These are phyloP conservation scores for Gonioctena quinquepunctata DNA, from an alignment of 1,140 invertebrate genomes.

Conservation along the genomic window DNA sequence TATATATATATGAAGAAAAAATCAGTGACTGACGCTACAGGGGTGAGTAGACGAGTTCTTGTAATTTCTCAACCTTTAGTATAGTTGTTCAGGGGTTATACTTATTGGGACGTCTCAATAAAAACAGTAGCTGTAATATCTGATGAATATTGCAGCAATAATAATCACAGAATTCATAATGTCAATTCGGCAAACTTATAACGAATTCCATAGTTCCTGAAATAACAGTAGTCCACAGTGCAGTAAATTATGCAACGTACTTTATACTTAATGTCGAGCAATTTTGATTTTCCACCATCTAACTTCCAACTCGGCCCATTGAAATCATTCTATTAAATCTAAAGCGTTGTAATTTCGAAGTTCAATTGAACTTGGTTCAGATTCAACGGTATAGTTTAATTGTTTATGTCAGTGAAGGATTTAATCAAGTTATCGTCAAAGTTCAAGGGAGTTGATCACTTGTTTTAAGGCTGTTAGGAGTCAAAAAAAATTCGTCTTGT, in stretches of 20 bases:
- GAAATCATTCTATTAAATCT: constrained; percentile 6
- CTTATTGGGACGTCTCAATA: background rate
- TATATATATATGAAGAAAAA: no score
- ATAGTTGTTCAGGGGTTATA: no score
- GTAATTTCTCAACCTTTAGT: no score
- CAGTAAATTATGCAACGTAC: constrained; percentile 10
- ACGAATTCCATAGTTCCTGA: background rate
- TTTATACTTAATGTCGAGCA: background rate
- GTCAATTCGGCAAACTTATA: background rate
- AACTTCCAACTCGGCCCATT: constrained; percentile 3
- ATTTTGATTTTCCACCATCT: constrained; percentile 9
- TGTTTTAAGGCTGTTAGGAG: no score
- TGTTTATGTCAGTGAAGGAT: background rate
- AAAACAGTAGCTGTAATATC: background rate
- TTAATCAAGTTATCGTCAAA: background rate
- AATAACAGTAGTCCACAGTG: background rate
- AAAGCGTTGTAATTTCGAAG: background rate
- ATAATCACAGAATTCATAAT: background rate
- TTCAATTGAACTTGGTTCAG: background rate
- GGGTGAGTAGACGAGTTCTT: no score
- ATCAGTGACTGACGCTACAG: no score
- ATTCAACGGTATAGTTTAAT: background rate
- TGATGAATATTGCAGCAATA: background rate
- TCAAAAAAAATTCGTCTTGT: no score
- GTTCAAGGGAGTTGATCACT: background rate